Conservation (phyloP, 2,113 vertebrate genomes). For the Actenoides lindsayi region DNA sequence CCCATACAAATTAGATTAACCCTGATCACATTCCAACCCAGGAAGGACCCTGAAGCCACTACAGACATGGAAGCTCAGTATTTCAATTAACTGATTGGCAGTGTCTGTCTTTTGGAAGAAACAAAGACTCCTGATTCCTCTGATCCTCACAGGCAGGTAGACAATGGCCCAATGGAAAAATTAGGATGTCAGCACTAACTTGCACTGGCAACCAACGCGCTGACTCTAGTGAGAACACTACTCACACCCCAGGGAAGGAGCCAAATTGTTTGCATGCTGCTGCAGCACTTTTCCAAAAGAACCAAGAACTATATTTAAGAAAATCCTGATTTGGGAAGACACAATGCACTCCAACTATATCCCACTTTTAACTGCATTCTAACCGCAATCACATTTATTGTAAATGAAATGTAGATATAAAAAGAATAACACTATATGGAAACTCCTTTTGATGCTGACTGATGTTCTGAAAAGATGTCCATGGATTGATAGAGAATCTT, state of each 20-base stretch:
- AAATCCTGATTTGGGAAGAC: not conserved
- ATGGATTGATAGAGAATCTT: not conserved
- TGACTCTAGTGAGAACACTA: not conserved
- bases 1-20: not conserved
- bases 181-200: not conserved
- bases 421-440: not conserved
- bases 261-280: not conserved
- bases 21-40: rapidly evolving
- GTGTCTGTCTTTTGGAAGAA: not conserved
- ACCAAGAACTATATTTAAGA: not conserved
- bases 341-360: not conserved
- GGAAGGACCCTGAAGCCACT: not conserved
- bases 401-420: not conserved
- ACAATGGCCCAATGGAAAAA: not conserved
- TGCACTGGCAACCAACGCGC: not conserved
- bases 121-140: not conserved
- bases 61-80: not conserved
- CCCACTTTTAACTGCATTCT: not conserved
- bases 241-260: not conserved
- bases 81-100: not conserved
- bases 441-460: not conserved
- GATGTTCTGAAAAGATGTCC: not conserved
- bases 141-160: not conserved
- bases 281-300: not conserved
- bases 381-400: not conserved